Conservation (phyloP, 2,797 vertebrate genomes). For the Mallotus villosus region DNA sequence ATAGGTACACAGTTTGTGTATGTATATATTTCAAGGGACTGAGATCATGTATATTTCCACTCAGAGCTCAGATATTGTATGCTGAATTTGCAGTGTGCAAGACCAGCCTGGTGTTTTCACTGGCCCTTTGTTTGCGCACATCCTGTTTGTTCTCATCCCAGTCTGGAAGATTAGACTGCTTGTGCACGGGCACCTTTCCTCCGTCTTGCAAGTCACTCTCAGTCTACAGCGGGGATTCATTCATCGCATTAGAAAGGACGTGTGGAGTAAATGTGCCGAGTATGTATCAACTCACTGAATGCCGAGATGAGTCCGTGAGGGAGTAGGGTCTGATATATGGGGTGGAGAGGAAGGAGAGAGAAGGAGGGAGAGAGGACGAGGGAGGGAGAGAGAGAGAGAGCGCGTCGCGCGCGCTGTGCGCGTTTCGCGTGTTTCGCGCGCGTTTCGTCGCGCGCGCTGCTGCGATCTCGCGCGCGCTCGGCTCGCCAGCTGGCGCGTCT, state of each 20-base stretch:
- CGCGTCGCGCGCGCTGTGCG: too few relatives aligned
- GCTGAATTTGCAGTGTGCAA: slow-evolving; percentile 44
- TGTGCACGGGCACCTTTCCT: background rate
- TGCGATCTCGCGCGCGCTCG: too few relatives aligned
- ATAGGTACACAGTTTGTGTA: too few relatives aligned
- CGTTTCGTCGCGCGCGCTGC: too few relatives aligned
- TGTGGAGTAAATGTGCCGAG: background rate
- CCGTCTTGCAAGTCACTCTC: background rate
- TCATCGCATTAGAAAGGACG: background rate
- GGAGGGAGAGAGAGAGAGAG: too few relatives aligned
- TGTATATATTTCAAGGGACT: too few relatives aligned
- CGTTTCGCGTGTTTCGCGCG: too few relatives aligned
- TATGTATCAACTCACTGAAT: slow-evolving; percentile 26
- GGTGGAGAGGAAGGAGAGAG: background rate
- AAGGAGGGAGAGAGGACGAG: background rate
- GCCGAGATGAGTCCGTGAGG: background rate
- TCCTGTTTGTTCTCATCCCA: slow-evolving; percentile 34
- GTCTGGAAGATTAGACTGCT: slow-evolving; percentile 30
- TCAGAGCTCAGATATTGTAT: background rate
- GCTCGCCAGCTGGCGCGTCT: too few relatives aligned
- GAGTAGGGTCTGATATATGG: background rate
- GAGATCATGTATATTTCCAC: background rate
- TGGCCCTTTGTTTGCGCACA: slow-evolving; percentile 61
- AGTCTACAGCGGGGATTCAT: background rate
- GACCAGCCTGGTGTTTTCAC: slow-evolving; percentile 57